Conservation (phyloP, 2,888 invertebrate species). For the Hermaeophaga mercurialis region DNA sequence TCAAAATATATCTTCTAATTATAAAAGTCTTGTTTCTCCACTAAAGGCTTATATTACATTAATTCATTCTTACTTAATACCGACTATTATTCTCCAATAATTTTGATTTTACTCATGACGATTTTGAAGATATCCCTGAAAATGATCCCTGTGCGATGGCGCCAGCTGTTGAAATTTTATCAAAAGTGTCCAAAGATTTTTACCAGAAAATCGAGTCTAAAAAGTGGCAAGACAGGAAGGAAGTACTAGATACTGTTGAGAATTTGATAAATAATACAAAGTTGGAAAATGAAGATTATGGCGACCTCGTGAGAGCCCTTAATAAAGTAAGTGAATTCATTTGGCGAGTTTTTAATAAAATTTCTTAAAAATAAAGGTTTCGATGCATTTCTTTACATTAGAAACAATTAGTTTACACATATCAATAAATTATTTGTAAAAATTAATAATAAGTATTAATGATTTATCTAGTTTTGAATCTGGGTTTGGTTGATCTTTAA, state of each 20-base stretch:
- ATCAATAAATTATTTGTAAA: background rate
- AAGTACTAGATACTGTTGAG: constrained; percentile 84
- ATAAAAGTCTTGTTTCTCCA: background rate
- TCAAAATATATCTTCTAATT: background rate
- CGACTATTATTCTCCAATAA: background rate
- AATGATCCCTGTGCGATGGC: constrained; percentile 90
- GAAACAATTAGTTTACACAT: no score
- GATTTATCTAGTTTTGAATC: background rate
- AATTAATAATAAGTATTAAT: background rate
- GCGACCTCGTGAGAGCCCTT: constrained; percentile 82
- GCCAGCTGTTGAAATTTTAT: constrained; percentile 90
- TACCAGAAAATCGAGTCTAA: constrained; percentile 92
- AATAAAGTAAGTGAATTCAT: constrained; percentile 70
- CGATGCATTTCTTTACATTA: no score
- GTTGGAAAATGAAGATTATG: constrained; percentile 91
- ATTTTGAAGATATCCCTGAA: constrained; percentile 63
- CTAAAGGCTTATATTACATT: background rate
- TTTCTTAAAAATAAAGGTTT: background rate
- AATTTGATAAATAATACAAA: constrained; percentile 80
- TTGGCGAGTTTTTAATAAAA: background rate
- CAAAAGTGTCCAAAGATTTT: constrained; percentile 93
- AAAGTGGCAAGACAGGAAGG: constrained; percentile 97
- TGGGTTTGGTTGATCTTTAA: no score
- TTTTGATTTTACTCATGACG: constrained; percentile 20
- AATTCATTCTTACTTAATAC: background rate